Base-by-base conservation (phyloP, 2,888 invertebrate genomes). In the Yponomeuta sedellus region DNA sequence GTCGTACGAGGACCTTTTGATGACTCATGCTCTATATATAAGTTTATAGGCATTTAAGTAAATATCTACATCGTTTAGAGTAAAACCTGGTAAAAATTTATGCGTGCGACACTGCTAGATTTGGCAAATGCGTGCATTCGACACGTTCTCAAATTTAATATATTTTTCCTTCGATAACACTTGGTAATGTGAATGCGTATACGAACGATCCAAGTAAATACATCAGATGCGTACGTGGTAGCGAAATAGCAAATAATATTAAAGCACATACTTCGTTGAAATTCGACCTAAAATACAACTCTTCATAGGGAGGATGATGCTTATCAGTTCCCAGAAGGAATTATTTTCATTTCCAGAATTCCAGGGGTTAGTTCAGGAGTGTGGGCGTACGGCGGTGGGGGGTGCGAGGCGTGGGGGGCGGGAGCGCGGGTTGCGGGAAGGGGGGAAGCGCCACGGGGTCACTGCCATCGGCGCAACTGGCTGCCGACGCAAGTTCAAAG, bases 401-500 rank as follows among this genome's bases (percentile, higher is more conserved):
- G 67, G 66, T 69, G 71, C 75, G 73, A 73, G 78, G 77, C 75
- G 72, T 70, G 75, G 76, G 79, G 86, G 88, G 87, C 86, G 91
- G 87, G 79, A 80, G 82, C 80, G 81, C 78, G 63, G 67, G 66
- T 69, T 69, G 71, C 74, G 73, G 74, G 78, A 77, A 79, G 86
- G 88, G 87, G 86, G 91, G 87, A 79, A 80, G 82, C 80, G 81
- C 78, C 79, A 81, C 75, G 83, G 82, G 92, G 93, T 93, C 92
- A 92, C 92, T 92, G 93, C 92, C 92, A 92, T 86, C 87, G 87
- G 80, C 82, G 85, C 86, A 85, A 84, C 85, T 85, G 88, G 85
- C 84, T 84, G 89, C 75, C 64, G 64, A 66, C 56, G 58, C 65
- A 39, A 25, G 12, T 44, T 40, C 44, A 19, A 44, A 19, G 20